Percentiles rank a stretch among this genome's conserved stretches.
These are phyloP conservation scores for Benthosema pterotum DNA, from an alignment of 2,797 vertebrate genomes.

Conservation along the genomic window DNA sequence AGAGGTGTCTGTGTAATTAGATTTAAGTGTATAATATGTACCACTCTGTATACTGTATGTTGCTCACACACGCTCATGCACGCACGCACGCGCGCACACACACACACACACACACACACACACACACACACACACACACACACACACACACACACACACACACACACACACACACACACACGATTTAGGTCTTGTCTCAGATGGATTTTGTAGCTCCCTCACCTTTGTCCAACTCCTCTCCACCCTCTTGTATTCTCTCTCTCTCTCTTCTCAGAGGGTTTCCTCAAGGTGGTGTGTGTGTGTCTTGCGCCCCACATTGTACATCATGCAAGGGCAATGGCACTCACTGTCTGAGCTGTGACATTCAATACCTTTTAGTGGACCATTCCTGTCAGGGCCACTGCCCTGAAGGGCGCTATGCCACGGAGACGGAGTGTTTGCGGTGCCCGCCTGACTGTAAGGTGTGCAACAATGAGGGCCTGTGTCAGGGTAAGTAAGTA, in stretches of 20 bases:
- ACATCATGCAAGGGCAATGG: slow-evolving; percentile 78
- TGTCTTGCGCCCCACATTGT: slow-evolving; percentile 80
- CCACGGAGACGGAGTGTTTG: slow-evolving; percentile 76
- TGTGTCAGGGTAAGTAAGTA: slow-evolving; percentile 86
- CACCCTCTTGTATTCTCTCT: not conserved
- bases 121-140: slow-evolving; percentile 11
- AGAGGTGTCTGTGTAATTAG: slow-evolving; percentile 67
- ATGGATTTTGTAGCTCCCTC: no score
- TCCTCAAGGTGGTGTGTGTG: slow-evolving; percentile 70
- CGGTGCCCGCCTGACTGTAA: slow-evolving; percentile 83
- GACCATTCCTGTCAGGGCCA: slow-evolving; percentile 71
- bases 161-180: not conserved
- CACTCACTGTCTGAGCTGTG: slow-evolving; percentile 84
- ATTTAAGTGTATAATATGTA: not conserved
- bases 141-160: not conserved
- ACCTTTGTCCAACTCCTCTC: not conserved
- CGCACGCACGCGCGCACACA: no score
- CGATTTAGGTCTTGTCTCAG: no score
- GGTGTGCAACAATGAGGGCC: slow-evolving; percentile 78
- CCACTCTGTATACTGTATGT: not conserved
- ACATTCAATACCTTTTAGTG: slow-evolving; percentile 72
- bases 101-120: slow-evolving; percentile 7
- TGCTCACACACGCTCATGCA: no score
- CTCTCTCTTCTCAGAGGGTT: slow-evolving; percentile 79
- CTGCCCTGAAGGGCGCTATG: slow-evolving; percentile 82